Evolutionary conservation across 2,888 invertebrate genomes (phyloP).

Genomic region (Tethea ocularis): DNA sequence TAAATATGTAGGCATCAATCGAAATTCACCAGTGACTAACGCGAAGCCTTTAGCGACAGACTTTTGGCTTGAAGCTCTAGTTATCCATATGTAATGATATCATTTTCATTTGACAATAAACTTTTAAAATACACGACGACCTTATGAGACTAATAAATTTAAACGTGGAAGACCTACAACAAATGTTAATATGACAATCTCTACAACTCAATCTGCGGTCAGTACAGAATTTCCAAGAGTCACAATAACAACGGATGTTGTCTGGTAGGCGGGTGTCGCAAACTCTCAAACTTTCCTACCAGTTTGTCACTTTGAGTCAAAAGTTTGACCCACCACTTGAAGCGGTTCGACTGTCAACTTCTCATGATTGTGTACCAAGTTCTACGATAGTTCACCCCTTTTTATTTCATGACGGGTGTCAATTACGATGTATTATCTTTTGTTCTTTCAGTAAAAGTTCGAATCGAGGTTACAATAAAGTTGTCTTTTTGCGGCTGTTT

Average conservation of each 20-base stretch:
- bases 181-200: not conserved
- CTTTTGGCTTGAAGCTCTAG: no score
- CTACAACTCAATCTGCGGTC: not conserved
- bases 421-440: slow-evolving; percentile 53
- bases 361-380: slow-evolving; percentile 44
- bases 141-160: no score
- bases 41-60: no score
- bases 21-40: no score
- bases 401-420: slow-evolving; percentile 52
- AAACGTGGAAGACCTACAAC: no score
- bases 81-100: no score
- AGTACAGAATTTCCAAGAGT: not conserved
- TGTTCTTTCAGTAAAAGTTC: slow-evolving; percentile 39
- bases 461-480: slow-evolving; percentile 24
- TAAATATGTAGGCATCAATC: no score
- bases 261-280: slow-evolving; percentile 28
- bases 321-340: slow-evolving; percentile 47
- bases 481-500: slow-evolving; percentile 34
- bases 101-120: no score
- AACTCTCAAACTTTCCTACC: slow-evolving; percentile 43
- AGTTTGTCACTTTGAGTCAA: slow-evolving; percentile 57
- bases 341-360: slow-evolving; percentile 33
- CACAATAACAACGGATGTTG: not conserved
- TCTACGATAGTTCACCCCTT: slow-evolving; percentile 23
- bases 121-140: no score